phyloP scores from a whole-genome alignment of 2,888 invertebrate genomes.

The Drosophila engyochracea region DNA sequence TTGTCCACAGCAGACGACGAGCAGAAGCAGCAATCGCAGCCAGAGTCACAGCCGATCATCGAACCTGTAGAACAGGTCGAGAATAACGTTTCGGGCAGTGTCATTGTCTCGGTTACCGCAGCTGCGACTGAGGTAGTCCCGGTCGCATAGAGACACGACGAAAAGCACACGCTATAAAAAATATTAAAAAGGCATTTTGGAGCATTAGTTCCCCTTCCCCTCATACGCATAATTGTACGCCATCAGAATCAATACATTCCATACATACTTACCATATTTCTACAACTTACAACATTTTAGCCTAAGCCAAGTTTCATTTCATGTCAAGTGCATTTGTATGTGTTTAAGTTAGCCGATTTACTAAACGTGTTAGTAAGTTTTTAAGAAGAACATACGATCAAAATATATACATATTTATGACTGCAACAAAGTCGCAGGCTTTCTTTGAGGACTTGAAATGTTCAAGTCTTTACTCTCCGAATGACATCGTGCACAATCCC shows the following conservation, averaged over 20 bases:
- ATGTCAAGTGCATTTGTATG: conserved; percentile 19
- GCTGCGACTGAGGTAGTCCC: conserved; percentile 53
- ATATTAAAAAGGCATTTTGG: conserved; percentile 42
- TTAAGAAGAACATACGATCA: conserved; percentile 41
- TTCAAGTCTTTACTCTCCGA: background rate
- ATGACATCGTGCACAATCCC: conserved; percentile 1
- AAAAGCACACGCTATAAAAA: conserved; percentile 30
- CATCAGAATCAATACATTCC: conserved; percentile 54
- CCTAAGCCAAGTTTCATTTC: conserved; percentile 42
- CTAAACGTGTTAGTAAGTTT: conserved; percentile 48
- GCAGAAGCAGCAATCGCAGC: conserved; percentile 38
- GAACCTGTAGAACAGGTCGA: conserved; percentile 83
- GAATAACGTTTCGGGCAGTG: conserved; percentile 72
- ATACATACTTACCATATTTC: conserved; percentile 31
- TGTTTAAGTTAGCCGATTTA: conserved; percentile 29
- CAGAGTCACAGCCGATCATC: conserved; percentile 41
- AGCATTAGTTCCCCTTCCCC: conserved; percentile 34
- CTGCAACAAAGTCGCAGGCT: conserved; percentile 1
- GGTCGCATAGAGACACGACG: conserved; percentile 62
- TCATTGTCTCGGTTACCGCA: conserved; percentile 67
- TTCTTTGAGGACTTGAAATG: background rate
- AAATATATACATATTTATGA: conserved; percentile 38
- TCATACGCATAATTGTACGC: conserved; percentile 48
- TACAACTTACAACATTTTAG: conserved; percentile 20
- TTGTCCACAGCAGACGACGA: conserved; percentile 34